phyloP scores from a whole-genome alignment of 2,888 invertebrate genomes.

The Acleris laterana region DNA sequence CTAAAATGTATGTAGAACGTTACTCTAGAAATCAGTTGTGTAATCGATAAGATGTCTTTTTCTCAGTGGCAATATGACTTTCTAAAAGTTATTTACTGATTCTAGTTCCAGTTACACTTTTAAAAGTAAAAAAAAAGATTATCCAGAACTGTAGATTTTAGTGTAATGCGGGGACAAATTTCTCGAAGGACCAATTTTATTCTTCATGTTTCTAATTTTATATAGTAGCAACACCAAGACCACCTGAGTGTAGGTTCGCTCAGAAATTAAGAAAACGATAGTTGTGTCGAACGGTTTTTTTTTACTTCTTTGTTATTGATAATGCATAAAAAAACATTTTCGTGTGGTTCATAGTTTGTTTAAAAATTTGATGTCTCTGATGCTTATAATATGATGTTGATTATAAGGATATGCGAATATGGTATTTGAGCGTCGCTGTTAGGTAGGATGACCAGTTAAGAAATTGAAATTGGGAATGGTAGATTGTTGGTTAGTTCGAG shows the following conservation, averaged over 20 bases:
- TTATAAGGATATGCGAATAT: neutral
- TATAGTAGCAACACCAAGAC: slow-evolving; percentile 31
- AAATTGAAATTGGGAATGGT: neutral
- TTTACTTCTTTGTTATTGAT: too few relatives aligned
- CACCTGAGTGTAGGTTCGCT: slow-evolving; percentile 39
- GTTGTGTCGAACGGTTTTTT: too few relatives aligned
- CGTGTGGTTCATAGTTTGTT: too few relatives aligned
- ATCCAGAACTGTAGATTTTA: too few relatives aligned
- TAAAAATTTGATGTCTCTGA: neutral
- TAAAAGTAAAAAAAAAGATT: too few relatives aligned
- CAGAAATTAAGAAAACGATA: slow-evolving; percentile 15
- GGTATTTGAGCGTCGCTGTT: slow-evolving; percentile 1
- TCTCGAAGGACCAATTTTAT: slow-evolving; percentile 6
- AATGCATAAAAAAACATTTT: too few relatives aligned
- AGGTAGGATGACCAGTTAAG: slow-evolving; percentile 12
- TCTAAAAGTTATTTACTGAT: neutral
- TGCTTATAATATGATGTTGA: neutral
- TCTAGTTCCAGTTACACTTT: neutral
- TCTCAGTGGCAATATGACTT: slow-evolving; percentile 42
- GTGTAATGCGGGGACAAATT: neutral
- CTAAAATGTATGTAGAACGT: slow-evolving; percentile 32
- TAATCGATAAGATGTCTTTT: slow-evolving; percentile 38
- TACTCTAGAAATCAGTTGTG: slow-evolving; percentile 38
- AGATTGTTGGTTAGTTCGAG: neutral
- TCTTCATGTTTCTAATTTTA: slow-evolving; percentile 1